Conservation (phyloP, 1,140 invertebrate genomes). For the Contarinia nasturtii region DNA sequence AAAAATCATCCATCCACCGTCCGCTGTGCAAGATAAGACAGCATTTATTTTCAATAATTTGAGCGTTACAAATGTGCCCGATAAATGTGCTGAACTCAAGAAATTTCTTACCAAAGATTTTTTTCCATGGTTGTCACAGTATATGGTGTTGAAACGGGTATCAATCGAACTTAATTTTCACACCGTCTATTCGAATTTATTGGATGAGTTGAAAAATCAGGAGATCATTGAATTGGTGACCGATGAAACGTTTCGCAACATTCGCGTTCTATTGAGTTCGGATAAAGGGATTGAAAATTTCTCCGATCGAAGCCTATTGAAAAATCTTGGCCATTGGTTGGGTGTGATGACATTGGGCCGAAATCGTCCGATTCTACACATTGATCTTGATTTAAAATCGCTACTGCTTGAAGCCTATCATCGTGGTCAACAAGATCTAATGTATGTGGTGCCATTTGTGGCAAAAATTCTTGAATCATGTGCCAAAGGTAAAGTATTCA, state of each 20-base stretch:
- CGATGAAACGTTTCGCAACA: conserved; percentile 90
- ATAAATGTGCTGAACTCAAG: conserved; percentile 90
- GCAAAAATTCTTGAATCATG: conserved; percentile 99
- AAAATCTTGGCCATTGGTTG: conserved; percentile 98
- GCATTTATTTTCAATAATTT: conserved; percentile 99
- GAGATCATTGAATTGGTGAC: conserved; percentile 75
- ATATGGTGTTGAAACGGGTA: conserved; percentile 95
- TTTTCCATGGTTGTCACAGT: conserved; percentile 90
- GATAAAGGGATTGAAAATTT: conserved; percentile 98
- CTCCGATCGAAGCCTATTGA: conserved; percentile 87
- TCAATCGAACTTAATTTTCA: conserved; percentile 98
- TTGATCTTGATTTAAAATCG: conserved; percentile 87
- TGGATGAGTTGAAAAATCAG: conserved; percentile 71
- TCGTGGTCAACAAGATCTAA: conserved; percentile 92
- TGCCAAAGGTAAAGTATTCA: conserved; percentile 91
- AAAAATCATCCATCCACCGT: conserved; percentile 68
- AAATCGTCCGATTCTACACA: conserved; percentile 81
- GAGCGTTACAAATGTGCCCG: conserved; percentile 82
- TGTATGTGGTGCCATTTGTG: conserved; percentile 97
- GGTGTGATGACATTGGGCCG: conserved; percentile 91
- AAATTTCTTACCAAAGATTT: conserved; percentile 87
- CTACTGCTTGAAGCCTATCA: conserved; percentile 92
- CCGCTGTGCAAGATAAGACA: conserved; percentile 85
- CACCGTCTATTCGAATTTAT: conserved; percentile 86
- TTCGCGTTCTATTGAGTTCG: conserved; percentile 82